Percentiles rank a stretch among this genome's conserved stretches.
These are phyloP conservation scores for Parotia lawesii DNA, from an alignment of 2,113 vertebrate species.

Conservation along the genomic window DNA sequence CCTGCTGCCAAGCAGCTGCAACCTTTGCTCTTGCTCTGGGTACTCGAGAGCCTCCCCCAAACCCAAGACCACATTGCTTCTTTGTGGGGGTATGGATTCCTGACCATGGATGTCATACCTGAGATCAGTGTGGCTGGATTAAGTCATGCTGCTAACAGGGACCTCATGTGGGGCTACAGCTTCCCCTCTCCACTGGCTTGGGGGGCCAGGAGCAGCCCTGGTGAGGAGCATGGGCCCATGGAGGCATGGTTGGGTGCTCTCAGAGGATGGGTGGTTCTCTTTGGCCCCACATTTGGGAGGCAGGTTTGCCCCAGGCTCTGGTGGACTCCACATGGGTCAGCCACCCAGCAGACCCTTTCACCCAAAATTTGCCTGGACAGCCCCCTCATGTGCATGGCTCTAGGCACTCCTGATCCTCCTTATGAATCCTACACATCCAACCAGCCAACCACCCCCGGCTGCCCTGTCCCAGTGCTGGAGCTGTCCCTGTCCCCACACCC, in stretches of 20 bases:
- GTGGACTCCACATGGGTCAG: neutral
- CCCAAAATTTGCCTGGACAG: neutral
- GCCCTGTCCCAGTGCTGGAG: neutral
- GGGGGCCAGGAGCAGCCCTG: fast-evolving
- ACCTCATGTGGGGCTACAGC: neutral
- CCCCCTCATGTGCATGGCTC: fast-evolving
- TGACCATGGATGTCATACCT: neutral
- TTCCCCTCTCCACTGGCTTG: neutral
- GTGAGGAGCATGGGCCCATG: neutral
- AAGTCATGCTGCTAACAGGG: neutral
- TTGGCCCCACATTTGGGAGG: neutral
- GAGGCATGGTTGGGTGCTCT: neutral
- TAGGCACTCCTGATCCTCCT: neutral
- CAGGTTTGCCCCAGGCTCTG: neutral
- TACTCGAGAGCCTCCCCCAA: neutral
- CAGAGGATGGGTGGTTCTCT: neutral
- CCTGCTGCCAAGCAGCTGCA: neutral
- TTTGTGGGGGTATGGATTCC: neutral
- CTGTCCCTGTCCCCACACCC: neutral
- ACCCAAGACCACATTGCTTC: neutral
- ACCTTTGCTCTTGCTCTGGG: neutral
- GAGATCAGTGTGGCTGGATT: neutral
- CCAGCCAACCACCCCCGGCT: fast-evolving
- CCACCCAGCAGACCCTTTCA: neutral
- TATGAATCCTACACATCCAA: neutral